Base-by-base conservation (phyloP, 1,140 invertebrate genomes). In the Mya arenaria region DNA sequence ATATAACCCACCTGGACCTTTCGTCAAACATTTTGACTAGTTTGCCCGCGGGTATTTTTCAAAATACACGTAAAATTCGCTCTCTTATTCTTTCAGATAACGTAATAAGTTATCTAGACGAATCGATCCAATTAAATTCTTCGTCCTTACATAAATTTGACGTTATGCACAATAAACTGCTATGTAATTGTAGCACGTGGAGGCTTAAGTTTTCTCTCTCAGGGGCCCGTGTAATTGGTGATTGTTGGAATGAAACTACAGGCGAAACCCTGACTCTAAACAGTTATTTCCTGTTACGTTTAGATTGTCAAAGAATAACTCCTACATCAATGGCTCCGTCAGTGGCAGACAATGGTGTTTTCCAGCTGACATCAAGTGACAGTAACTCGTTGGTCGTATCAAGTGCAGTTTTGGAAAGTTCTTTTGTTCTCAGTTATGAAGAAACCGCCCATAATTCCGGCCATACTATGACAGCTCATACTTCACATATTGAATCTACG, bases 1-100 rank as follows among this genome's bases (percentile, higher is more conserved):
- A 63, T 6, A 39, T 75, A 13, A 5, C 8, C 36, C 48, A 41
- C 41, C 58, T 75, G 1, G 72, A 75, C 34, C 36, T 75, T 5
- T 62, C 56, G 19, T 75, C 72, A 62, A 75, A 75, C 48, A 63
- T 37, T 28, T 63, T 75, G 28, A 62, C 63, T 63, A 58, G 63
- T 62, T 48, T 75, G 48, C 72, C 72, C n/a, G 72, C 17, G 0
- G 58, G 28, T 6, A 19, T 62, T 15, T 75, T 75, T 62, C n/a
- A 19, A 37, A 63, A 56, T 58, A 62, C 56, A n/a, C 34, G 32
- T 15, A 32, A 28, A 13, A 37, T 75, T 23, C 30, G 13, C 19
- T 36, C 48, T 62, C 48, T 75, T 3, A 63, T 62, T 39, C 23
- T 75, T n/a, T 75, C 72, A 4, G 32, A 75, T 58, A 75, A 75